These are phyloP conservation scores for Hypena proboscidalis DNA, from an alignment of 2,888 invertebrate species.

Conservation along the genomic window DNA sequence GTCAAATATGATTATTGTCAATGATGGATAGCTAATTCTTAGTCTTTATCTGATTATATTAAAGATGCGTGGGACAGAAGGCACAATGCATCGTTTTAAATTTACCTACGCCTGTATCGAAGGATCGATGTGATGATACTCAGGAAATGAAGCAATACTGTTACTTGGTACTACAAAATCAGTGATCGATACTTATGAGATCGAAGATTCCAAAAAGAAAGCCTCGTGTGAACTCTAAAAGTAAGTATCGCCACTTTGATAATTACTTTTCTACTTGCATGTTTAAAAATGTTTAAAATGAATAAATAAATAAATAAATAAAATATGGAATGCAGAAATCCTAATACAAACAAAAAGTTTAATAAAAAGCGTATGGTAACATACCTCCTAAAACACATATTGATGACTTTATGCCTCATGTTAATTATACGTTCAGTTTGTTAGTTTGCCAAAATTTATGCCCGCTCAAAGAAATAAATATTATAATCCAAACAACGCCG, in stretches of 20 bases:
- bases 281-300: too few species aligned
- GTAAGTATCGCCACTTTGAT: neutral
- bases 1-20: constrained; percentile 81
- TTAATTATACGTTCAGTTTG: constrained; percentile 36
- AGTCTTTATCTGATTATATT: constrained; percentile 71
- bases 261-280: neutral
- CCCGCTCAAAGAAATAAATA: constrained; percentile 38
- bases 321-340: too few species aligned
- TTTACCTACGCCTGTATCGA: constrained; percentile 45
- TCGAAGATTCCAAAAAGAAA: neutral
- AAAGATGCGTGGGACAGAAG: constrained; percentile 80
- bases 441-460: constrained; percentile 37
- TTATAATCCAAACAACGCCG: constrained; percentile 42
- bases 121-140: constrained; percentile 42
- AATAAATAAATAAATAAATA: too few species aligned
- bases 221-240: neutral
- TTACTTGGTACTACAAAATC: constrained; percentile 49
- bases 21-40: constrained; percentile 81
- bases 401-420: constrained; percentile 28
- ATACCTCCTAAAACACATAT: constrained; percentile 15
- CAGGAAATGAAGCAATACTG: constrained; percentile 40
- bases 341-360: neutral
- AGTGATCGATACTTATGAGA: constrained; percentile 23
- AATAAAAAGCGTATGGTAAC: neutral
- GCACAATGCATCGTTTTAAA: constrained; percentile 78